Evolutionary conservation across 1,140 invertebrate species (phyloP).

Genomic region (Amphibalanus amphitrite): DNA sequence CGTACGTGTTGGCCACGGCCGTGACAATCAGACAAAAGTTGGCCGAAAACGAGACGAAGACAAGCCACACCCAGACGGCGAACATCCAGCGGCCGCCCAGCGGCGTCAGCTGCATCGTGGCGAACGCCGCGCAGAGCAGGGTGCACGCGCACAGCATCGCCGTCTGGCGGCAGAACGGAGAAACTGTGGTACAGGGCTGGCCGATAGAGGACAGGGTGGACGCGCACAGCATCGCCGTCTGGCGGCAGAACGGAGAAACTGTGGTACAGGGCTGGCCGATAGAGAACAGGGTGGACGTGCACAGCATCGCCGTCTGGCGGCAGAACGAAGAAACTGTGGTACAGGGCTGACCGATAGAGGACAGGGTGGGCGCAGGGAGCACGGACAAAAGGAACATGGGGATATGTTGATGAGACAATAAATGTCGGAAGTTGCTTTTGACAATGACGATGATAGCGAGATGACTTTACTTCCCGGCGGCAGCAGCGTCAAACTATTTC

Average conservation of each 20-base stretch:
- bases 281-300: background rate
- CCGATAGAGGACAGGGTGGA: background rate
- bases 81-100: slow-evolving; percentile 22
- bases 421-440: too few relatives aligned
- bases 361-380: background rate
- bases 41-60: slow-evolving; percentile 24
- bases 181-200: too few relatives aligned
- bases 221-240: background rate
- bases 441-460: too few relatives aligned
- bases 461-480: too few relatives aligned
- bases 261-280: background rate
- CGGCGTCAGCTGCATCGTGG: slow-evolving; percentile 15
- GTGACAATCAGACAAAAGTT: slow-evolving; percentile 23
- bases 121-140: slow-evolving; percentile 10
- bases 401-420: too few relatives aligned
- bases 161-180: background rate
- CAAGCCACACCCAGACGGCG: slow-evolving; percentile 21
- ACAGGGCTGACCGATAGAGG: background rate
- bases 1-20: slow-evolving; percentile 21
- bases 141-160: background rate
- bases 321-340: background rate
- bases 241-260: background rate
- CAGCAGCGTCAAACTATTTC: too few relatives aligned
- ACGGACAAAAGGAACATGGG: too few relatives aligned
- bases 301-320: background rate